Evolutionary conservation across 2,113 vertebrate species (phyloP), one percentile per base, ranked within the genome.

Genomic region (Marmota flaviventris): DNA sequence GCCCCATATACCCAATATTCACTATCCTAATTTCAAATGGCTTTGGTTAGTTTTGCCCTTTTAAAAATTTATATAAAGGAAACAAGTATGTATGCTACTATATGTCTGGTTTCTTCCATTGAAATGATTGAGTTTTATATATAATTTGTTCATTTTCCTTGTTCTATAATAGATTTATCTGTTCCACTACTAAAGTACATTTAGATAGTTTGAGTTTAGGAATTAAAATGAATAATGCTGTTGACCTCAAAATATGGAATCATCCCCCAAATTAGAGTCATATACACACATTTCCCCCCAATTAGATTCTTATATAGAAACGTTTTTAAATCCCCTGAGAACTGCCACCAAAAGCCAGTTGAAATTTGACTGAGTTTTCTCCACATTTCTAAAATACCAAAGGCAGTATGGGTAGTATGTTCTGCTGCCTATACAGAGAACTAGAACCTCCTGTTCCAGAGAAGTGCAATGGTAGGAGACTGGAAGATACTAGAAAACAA

Each of bases 381-480:
- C 8, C 27, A 32, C 53, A 63, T 67, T 96, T 79, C n/a, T 86
- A 58, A 83, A 91, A 63, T 93, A 89, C 2, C 53, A 84, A 72
- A 58, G 29, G 51, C 24, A 70, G 27, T 16, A 0, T 70, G 45
- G 16, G 18, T 42, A 13, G 22, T 48, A 77, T n/a, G 6, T 39
- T 89, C 45, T 85, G 20, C 69, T 63, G 3, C 48, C 61, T 85
- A 45, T 69, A 81, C 37, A 37, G 14, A 89, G 17, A 85, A 25
- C 13, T 25, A 34, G 34, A 92, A 39, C 27, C 39, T 65, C 37
- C 7, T 37, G 24, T 73, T 67, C 79, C 69, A 78, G 14, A 11
- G 25, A 65, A 45, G 42, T 2, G 0, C 45, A 58, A 56, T 22
- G 12, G 14, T 9, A 83, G 48, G 63, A 1, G 11, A 39, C 0